Evolutionary conservation across 2,888 invertebrate genomes (phyloP), one percentile per base, ranked within the genome.

Genomic region (Minunthozetes semirufus): DNA sequence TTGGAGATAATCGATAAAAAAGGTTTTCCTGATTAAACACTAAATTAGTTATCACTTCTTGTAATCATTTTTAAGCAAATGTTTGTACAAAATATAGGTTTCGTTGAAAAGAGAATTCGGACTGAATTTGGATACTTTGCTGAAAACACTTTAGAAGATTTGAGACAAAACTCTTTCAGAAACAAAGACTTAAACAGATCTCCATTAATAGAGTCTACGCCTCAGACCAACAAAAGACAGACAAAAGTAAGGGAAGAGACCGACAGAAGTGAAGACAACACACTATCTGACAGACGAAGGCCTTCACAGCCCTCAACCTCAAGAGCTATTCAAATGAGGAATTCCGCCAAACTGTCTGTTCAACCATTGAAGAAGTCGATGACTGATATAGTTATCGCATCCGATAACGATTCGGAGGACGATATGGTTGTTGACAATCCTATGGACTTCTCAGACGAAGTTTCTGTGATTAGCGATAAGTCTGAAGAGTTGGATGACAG

Each of bases 141-240:
- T 46, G 68, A 68, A 11, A 68, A 68, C 19, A 68, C 68, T 38
- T 68, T 68, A 68, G 68, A 68, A 68, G 42, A 68, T 1, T 68
- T 68, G 33, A 13, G 68, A 42, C 38, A 68, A 68, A 68, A 38
- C 22, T 68, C 68, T 19, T 68, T 68, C n/a, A 38, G 42, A 22
- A 19, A 68, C 15, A 42, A 42, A 68, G n/a, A 68, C 22, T 19
- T 42, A 38, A 63, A 33, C 38, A 15, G 19, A 4, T 63, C 8
- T 63, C 63, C 63, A 33, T 8, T 63, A 15, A 8, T 63, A n/a
- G 63, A 3, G 33, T 63, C 63, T n/a, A 63, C 56, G 25, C 56
- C 56, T 6, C n/a, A 53, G 3, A 13, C 48, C 11, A 48, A 48
- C 48, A 48, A 15, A 42, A 42, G 42, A 42, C 11, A 11, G 42